Conservation (phyloP, 2,797 vertebrate genomes). For the Chelon labrosus region DNA sequence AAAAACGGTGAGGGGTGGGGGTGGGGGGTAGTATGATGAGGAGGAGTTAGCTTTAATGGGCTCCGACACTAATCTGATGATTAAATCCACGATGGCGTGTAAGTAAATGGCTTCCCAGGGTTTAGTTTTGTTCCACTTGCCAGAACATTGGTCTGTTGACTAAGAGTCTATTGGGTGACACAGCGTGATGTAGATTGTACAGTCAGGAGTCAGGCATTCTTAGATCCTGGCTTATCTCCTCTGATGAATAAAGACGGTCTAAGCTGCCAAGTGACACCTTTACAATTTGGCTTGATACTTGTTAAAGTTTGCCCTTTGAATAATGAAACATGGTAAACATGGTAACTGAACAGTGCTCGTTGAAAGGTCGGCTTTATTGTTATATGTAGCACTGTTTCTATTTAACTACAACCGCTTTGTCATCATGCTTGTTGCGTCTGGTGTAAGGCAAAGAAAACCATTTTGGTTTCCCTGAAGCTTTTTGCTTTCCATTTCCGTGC, state of each 20-base stretch:
- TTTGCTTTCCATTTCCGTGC: too few relatives aligned
- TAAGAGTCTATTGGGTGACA: conserved; percentile 48
- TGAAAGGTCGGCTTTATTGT: conserved; percentile 2
- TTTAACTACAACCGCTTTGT: not conserved
- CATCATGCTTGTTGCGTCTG: not conserved
- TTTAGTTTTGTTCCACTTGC: conserved; percentile 64
- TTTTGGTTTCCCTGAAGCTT: too few relatives aligned
- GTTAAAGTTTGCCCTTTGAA: not conserved
- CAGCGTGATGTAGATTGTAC: conserved; percentile 64
- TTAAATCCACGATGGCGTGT: conserved; percentile 49
- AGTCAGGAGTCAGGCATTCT: conserved; percentile 46
- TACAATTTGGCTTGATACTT: conserved; percentile 5
- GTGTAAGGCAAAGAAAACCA: too few relatives aligned
- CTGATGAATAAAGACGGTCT: not conserved
- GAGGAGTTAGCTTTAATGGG: conserved; percentile 71
- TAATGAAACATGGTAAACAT: not conserved
- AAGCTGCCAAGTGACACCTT: conserved; percentile 34
- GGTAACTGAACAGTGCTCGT: not conserved
- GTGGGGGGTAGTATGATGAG: not conserved
- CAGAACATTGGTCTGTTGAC: conserved; percentile 36
- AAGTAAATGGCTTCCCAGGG: conserved; percentile 63
- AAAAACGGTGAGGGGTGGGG: conserved; percentile 18
- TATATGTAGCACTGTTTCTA: conserved; percentile 1
- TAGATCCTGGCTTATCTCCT: conserved; percentile 11
- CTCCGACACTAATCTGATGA: conserved; percentile 74